Conservation (phyloP, 2,797 vertebrate genomes). For the Monodelphis domestica region DNA sequence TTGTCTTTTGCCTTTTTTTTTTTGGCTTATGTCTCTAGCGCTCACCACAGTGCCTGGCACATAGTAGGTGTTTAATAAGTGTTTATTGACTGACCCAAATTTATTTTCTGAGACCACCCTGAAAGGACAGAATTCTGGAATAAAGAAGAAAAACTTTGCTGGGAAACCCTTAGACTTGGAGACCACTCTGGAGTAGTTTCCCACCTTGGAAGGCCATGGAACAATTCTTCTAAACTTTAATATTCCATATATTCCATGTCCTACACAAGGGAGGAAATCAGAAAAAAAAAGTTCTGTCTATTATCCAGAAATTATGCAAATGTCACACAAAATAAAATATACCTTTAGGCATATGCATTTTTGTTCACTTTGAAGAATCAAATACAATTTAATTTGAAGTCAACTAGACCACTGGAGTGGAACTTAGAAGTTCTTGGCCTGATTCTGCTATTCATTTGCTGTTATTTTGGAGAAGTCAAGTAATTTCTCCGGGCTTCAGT, state of each 20-base stretch:
- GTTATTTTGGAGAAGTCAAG: neutral
- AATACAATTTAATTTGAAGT: neutral
- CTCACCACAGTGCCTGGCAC: neutral
- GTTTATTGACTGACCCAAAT: neutral
- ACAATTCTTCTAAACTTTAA: neutral
- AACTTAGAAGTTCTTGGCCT: neutral
- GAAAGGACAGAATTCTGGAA: neutral
- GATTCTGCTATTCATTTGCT: neutral
- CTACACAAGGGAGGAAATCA: neutral
- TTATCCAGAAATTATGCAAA: neutral
- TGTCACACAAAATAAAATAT: neutral
- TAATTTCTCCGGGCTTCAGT: neutral
- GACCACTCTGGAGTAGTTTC: neutral
- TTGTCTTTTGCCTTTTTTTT: neutral
- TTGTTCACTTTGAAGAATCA: neutral
- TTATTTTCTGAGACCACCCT: neutral
- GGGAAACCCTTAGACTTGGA: neutral
- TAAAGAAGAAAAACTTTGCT: neutral
- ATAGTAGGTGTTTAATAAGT: neutral
- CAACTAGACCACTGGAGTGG: neutral
- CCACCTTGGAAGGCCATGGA: neutral
- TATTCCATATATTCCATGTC: conserved; percentile 1
- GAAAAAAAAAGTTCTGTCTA: conserved; percentile 5
- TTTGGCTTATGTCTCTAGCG: neutral
- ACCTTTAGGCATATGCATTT: neutral